phyloP scores from a whole-genome alignment of 2,113 vertebrate genomes.

The Saccopteryx bilineata region DNA sequence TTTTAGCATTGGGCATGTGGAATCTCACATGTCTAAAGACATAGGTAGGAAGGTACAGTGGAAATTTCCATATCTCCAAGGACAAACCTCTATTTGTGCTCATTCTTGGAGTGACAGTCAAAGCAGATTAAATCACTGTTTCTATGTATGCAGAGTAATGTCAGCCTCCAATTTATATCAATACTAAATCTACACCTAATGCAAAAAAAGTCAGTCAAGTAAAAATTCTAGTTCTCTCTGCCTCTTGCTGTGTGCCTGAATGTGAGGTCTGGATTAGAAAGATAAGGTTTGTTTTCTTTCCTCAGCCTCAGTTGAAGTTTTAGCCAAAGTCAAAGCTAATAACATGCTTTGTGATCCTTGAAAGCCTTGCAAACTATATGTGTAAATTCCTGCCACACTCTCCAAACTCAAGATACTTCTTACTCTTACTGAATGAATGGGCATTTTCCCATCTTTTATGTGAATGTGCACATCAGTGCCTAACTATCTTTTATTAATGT shows the following conservation, averaged over 20 bases:
- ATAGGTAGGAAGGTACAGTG: not conserved
- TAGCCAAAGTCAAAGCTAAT: constrained; percentile 13
- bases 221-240: constrained; percentile 20
- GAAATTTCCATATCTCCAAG: not conserved
- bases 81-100: not conserved
- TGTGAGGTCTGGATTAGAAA: not conserved
- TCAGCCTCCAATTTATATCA: constrained; percentile 9
- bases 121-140: constrained; percentile 7
- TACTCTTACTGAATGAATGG: not conserved
- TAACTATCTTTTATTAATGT: not conserved
- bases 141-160: constrained; percentile 1
- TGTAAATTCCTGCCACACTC: not conserved
- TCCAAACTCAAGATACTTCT: not conserved
- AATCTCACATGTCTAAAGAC: not conserved
- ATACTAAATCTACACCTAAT: not conserved
- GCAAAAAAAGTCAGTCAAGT: constrained; percentile 7
- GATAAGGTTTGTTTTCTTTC: not conserved
- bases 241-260: not conserved
- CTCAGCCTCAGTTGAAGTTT: not conserved
- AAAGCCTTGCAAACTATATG: not conserved
- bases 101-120: not conserved
- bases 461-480: not conserved
- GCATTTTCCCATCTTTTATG: not conserved
- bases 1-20: not conserved
- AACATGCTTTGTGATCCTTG: not conserved